A percentile compares a stretch with the other conserved stretches of the same genome.
phyloP scores from a whole-genome alignment of 2,113 vertebrate species.

The Scophthalmus maximus region DNA sequence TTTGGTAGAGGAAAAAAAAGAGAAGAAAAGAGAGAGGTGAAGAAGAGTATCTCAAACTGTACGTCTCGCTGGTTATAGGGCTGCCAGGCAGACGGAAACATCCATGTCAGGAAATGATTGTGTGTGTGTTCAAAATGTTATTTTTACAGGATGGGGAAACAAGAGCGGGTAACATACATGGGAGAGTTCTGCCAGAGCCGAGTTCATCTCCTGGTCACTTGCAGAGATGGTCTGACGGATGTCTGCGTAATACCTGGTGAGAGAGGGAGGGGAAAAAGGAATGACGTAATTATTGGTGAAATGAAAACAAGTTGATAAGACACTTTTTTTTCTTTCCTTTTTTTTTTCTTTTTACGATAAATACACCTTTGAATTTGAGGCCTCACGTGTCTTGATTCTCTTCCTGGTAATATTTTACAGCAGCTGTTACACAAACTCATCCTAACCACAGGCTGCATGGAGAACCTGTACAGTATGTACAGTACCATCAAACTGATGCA shows the following conservation, averaged over 20 bases:
- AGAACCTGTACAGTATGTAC: too few species aligned
- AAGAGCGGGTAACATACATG: constrained; percentile 81
- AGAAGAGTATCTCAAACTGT: constrained; percentile 44
- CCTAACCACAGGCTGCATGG: too few species aligned
- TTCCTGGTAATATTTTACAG: too few species aligned
- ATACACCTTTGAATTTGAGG: too few species aligned
- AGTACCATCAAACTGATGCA: too few species aligned
- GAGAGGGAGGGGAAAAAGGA: not conserved
- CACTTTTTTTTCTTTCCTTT: too few species aligned
- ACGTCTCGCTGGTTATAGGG: constrained; percentile 15
- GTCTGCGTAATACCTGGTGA: constrained; percentile 91
- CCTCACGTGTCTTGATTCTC: too few species aligned
- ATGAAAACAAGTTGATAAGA: not conserved
- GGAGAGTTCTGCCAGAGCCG: constrained; percentile 93
- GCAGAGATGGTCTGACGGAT: constrained; percentile 94
- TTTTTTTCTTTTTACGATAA: too few species aligned
- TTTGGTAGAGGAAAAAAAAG: constrained; percentile 38
- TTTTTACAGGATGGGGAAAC: constrained; percentile 4
- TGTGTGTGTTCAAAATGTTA: constrained; percentile 18
- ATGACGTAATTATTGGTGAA: not conserved
- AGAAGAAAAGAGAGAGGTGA: constrained; percentile 25
- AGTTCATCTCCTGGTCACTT: constrained; percentile 99
- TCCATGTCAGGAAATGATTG: constrained; percentile 23
- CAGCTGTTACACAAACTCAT: too few species aligned
- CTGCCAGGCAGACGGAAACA: constrained; percentile 2